Base-by-base conservation (phyloP, 2,888 invertebrate species). In the Pyrrhosoma nymphula region DNA sequence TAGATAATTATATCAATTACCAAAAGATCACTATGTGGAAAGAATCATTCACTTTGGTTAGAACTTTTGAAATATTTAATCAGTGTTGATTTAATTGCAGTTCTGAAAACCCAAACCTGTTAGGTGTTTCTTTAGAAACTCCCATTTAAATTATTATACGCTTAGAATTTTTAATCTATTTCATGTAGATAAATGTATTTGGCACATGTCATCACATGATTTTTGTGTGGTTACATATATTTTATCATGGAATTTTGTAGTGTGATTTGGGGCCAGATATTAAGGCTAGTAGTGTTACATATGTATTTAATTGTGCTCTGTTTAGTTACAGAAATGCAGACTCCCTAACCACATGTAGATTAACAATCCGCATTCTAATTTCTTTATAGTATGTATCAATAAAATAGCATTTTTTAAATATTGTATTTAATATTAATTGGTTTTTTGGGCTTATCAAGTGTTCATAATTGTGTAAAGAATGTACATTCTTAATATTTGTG, bases 51-150 rank as follows among this genome's bases (percentile, higher is more conserved):
- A 82, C 35, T 35, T 82, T 35, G 35, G 35, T 35, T 16, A 18
- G 35, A n/a, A 16, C 16, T 35, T 82, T 82, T 82, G n/a, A 82
- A 82, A 82, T 18, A 18, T 35, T 14, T n/a, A n/a, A 69, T 18
- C 82, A 30, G 14, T 35, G 3, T 69, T 6, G 26, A 12, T 47
- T 69, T 82, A 23, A 82, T 18, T 82, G 14, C 35, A 16, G 47
- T 47, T 16, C 35, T 35, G 26, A 30, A 16, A 35, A 35, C 30
- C 16, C 82, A 35, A 35, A 3, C 82, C 82, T n/a, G 14, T 35
- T 82, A 82, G 82, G 35, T 26, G 69, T 69, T 69, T 82, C 16
- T 82, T 82, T 82, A 82, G 82, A 82, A 82, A 82, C 16, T 82
- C 82, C 82, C 14, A 12, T 35, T 30, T 16, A 82, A 82, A 3